These are phyloP conservation scores for Hystrix brachyura DNA, from an alignment of 2,113 vertebrate genomes.

Conservation along the genomic window DNA sequence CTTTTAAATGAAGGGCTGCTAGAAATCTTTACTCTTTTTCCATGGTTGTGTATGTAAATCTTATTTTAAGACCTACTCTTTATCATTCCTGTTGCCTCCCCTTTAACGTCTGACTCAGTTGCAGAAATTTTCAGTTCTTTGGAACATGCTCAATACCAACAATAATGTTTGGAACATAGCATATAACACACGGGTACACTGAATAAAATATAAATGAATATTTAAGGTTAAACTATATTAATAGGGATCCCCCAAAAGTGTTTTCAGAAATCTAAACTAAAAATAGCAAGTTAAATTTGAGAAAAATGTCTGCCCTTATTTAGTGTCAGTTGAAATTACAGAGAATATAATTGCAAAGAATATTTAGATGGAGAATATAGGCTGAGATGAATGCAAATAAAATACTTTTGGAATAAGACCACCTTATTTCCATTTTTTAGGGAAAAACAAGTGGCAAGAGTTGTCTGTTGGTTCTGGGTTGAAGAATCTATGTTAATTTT, in stretches of 20 bases:
- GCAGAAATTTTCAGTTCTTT: conserved; percentile 34
- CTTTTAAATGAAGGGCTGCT: not conserved
- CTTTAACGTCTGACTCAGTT: not conserved
- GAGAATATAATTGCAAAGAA: not conserved
- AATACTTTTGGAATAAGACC: not conserved
- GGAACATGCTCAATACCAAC: not conserved
- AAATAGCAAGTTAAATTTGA: conserved; percentile 33
- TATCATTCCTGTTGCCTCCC: not conserved
- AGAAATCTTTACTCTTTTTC: not conserved
- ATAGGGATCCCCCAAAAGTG: not conserved
- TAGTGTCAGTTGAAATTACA: not conserved
- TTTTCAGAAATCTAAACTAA: conserved; percentile 40
- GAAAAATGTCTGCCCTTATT: conserved; percentile 13
- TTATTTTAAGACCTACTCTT: not conserved
- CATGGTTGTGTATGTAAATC: not conserved
- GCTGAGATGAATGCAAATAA: not conserved
- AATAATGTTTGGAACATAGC: conserved; percentile 36
- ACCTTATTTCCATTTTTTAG: not conserved
- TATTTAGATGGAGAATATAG: not conserved
- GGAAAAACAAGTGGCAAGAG: conserved; percentile 1
- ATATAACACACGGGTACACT: not conserved
- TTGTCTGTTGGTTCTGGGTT: not conserved
- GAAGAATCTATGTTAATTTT: not conserved
- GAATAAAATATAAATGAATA: conserved; percentile 30
- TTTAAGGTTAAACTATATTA: not conserved